Percentiles rank a stretch among this genome's conserved stretches.
Evolutionary conservation across 2,113 vertebrate species (phyloP).

Genomic region (Mugil cephalus): DNA sequence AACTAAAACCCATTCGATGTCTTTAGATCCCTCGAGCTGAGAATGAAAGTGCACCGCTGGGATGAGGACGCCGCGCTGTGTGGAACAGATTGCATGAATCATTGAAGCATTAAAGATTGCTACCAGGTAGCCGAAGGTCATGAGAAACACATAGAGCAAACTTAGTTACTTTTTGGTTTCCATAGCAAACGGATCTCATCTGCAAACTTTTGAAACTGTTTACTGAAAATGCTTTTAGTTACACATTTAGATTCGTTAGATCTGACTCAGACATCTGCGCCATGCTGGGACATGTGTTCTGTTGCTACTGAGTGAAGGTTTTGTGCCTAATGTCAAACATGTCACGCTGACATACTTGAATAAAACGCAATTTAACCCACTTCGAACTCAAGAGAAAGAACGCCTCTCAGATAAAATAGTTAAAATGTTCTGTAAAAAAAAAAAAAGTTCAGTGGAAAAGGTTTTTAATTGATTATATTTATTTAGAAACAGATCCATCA

Average conservation of each 20-base stretch:
- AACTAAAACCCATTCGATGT: slow-evolving; percentile 31
- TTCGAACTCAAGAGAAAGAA: neutral
- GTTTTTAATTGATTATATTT: neutral
- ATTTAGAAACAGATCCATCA: neutral
- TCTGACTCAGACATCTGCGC: neutral
- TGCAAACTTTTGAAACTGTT: slow-evolving; percentile 1
- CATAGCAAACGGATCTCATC: slow-evolving; percentile 3
- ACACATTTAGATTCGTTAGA: neutral
- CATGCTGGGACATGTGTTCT: neutral
- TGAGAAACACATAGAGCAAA: neutral
- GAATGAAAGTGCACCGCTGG: slow-evolving; percentile 15
- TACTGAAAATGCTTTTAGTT: neutral
- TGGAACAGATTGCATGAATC: neutral
- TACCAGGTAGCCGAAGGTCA: slow-evolving; percentile 15
- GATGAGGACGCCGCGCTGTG: neutral
- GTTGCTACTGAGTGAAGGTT: neutral
- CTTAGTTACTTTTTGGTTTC: slow-evolving; percentile 34
- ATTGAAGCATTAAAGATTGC: slow-evolving; percentile 3
- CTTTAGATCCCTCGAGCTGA: slow-evolving; percentile 21
- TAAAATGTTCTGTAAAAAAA: neutral
- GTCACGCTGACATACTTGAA: neutral
- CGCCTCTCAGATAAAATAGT: neutral
- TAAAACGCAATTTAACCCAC: neutral
- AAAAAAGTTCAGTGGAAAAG: too few species aligned
- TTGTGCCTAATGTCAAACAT: neutral